phyloP scores from a whole-genome alignment of 2,888 invertebrate species.

The Oxytorus armatus region DNA sequence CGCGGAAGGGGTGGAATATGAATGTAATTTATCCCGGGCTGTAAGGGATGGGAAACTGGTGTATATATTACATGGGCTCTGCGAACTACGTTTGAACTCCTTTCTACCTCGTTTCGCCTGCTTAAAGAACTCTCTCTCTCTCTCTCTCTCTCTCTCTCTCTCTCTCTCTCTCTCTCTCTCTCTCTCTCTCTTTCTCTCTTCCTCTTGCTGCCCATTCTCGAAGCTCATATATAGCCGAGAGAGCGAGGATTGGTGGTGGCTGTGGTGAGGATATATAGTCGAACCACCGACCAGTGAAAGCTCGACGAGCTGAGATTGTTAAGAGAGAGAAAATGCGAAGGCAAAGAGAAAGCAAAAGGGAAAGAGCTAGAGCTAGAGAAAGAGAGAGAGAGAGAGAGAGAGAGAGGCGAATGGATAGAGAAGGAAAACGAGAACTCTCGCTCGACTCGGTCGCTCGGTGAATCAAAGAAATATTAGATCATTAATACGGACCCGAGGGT shows the following conservation, averaged over 20 bases:
- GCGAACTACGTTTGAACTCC: constrained; percentile 79
- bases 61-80: constrained; percentile 68
- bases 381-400: neutral
- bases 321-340: constrained; percentile 72
- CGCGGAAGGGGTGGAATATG: constrained; percentile 72
- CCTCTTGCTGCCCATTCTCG: constrained; percentile 39
- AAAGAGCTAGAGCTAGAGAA: neutral
- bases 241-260: constrained; percentile 46
- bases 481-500: constrained; percentile 80
- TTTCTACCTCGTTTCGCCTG: constrained; percentile 67
- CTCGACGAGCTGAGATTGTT: constrained; percentile 72
- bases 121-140: constrained; percentile 65
- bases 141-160: no score
- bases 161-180: no score
- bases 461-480: constrained; percentile 83
- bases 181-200: no score
- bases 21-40: constrained; percentile 81
- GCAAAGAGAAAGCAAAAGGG: constrained; percentile 40
- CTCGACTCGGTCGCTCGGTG: constrained; percentile 70
- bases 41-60: constrained; percentile 78
- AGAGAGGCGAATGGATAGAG: constrained; percentile 19
- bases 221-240: constrained; percentile 36
- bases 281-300: constrained; percentile 57
- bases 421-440: constrained; percentile 42
- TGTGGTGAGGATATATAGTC: constrained; percentile 30